phyloP scores from a whole-genome alignment of 2,797 vertebrate genomes.

The Xenops minutus region DNA sequence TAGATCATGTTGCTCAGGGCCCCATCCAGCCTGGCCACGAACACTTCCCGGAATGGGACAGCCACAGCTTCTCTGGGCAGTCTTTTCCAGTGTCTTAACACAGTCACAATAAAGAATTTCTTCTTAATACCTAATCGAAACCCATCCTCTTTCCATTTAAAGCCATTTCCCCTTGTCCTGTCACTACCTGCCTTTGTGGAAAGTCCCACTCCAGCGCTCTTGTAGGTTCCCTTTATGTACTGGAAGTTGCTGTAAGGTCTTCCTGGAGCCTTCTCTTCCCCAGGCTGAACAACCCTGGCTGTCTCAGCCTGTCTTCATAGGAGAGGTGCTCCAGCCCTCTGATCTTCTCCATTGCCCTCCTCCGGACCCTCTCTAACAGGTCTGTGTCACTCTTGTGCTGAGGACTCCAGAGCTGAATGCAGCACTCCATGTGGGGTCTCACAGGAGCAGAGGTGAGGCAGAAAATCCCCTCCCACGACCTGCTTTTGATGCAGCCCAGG shows the following conservation, averaged over 20 bases:
- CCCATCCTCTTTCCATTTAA: background rate
- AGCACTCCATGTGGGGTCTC: background rate
- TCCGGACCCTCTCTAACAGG: too few species aligned
- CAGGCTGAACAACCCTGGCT: background rate
- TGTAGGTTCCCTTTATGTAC: background rate
- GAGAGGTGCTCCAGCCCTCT: background rate
- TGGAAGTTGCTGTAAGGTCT: background rate
- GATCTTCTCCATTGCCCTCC: too few species aligned
- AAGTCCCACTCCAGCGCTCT: background rate
- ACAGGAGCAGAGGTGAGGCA: background rate
- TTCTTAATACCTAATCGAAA: background rate
- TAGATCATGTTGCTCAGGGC: background rate
- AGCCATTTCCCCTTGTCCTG: accelerated
- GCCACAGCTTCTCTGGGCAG: accelerated
- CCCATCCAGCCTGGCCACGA: background rate
- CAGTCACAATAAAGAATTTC: background rate
- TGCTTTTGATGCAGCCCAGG: background rate
- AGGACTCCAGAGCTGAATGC: accelerated
- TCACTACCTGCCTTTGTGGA: background rate
- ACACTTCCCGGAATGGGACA: too few species aligned
- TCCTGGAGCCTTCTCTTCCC: background rate
- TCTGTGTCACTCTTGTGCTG: accelerated
- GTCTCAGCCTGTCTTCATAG: background rate
- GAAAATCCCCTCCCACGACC: background rate
- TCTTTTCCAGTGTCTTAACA: background rate